Base-by-base conservation (phyloP, 2,888 invertebrate species). In the Ornithoptera priamus region DNA sequence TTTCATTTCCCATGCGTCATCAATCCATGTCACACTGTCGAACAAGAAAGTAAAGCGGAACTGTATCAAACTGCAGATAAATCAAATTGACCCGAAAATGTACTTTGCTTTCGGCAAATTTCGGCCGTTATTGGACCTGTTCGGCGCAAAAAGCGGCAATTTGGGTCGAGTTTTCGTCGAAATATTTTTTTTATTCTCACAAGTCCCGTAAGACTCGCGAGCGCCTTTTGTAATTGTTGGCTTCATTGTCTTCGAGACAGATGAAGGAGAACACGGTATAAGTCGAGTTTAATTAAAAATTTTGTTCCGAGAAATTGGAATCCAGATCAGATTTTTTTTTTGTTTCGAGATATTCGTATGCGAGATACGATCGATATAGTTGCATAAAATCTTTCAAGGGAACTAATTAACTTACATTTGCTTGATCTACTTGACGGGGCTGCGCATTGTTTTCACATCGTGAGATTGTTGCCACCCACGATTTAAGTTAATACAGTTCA, bases 1-100 rank as follows among this genome's bases (percentile, higher is more conserved):
- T 69, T 66, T 59, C 65, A 24, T 69, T 62, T 65, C 61, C 67
- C 67, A 22, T 64, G 60, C 67, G 56, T 58, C 70, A 68, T 71
- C 70, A 71, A 71, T 71, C 65, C 70, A 67, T 58, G 70, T 71
- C 70, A 64, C 22, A 67, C 67, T 69, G 70, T 67, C 67, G 67
- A 69, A 67, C 72, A 72, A 71, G 75, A 77, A 74, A 74, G 75
- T 69, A 71, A 46, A 71, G 79, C 80, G 81, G 83, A 90, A 88
- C 84, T 89, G 88, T 90, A 91, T 87, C 91, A 90, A 90, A 90
- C 83, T 78, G 82, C 81, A 83, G 79, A 90, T 90, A 89, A 90
- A 90, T 91, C 89, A 91, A 87, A 89, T 82, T 88, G 89, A 88
- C 90, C 90, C 82, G 77, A 86, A 85, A 82, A 73, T 73, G 64